Base-by-base conservation (phyloP, 2,797 vertebrate species). In the Pseudomugil tenellus region DNA sequence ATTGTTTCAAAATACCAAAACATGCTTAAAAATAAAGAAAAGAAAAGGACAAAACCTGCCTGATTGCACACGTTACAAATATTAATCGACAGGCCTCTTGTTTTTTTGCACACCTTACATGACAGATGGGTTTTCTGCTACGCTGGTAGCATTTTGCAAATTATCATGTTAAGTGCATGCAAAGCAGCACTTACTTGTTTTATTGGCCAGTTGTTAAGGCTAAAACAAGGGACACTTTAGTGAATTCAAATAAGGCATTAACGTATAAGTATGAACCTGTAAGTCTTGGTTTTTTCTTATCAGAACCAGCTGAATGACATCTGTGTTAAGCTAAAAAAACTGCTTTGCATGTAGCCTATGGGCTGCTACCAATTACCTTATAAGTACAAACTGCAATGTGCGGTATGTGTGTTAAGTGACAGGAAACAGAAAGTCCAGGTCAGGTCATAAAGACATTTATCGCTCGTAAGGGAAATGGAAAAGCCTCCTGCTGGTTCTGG, bases 331-430 rank as follows among this genome's bases (percentile, higher is more conserved):
- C 41, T 64, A 46, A 67, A n/a, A n/a, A 29, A 54, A 31, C 54
- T 63, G 67, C 63, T 91, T 91, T 90, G 77, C 81, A 81, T 89
- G 51, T 56, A 41, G 58, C 26, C 31, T 63, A 25, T 21, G 49
- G 23, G 53, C 55, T 35, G 32, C 46, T 13, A 31, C 39, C 32
- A 2, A 28, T 46, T 70, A 23, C 37, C 57, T 55, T 1, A 32
- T 61, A 31, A 23, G 51, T 16, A 8, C n/a, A 0, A 25, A 29
- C 32, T 29, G 46, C 26, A 37, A 52, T 17, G 16, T 17, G 16
- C 2, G 14, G 13, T 37, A 13, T 25, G 17, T 68, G 35, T 52
- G n/a, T 67, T 9, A 41, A 21, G 26, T 21, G 19, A 25, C 56
- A 23, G 51, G 9, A 23, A 63, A 31, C 41, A 56, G 35, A 70